These are phyloP conservation scores for Drosophila nr. perissopoda DNA, from an alignment of 2,888 invertebrate genomes.

Conservation along the genomic window DNA sequence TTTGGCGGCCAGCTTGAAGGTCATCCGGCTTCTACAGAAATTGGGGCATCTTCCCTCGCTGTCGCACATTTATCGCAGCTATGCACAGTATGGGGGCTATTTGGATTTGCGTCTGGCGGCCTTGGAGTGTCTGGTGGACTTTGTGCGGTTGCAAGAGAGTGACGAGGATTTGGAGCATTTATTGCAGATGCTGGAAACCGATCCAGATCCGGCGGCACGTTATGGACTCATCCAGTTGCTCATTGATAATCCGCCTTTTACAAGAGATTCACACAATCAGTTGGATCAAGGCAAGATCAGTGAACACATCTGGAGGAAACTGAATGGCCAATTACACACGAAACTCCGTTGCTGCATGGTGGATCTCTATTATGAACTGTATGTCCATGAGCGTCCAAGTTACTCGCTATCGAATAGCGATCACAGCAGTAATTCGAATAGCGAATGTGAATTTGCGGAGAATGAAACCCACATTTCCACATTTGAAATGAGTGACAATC, in stretches of 20 bases:
- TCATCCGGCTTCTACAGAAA: conserved; percentile 95
- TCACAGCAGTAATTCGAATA: conserved; percentile 78
- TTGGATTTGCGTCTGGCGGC: conserved; percentile 96
- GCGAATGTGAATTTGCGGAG: background rate
- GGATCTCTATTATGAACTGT: conserved; percentile 95
- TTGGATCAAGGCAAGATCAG: conserved; percentile 93
- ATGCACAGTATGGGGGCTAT: conserved; percentile 96
- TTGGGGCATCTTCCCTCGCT: conserved; percentile 97
- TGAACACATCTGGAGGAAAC: conserved; percentile 92
- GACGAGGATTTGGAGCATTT: conserved; percentile 93
- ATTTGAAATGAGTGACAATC: background rate
- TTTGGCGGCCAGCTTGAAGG: conserved; percentile 94
- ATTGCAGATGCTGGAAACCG: conserved; percentile 93
- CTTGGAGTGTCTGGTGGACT: conserved; percentile 96
- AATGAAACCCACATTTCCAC: background rate
- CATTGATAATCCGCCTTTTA: conserved; percentile 92
- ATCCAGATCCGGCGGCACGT: conserved; percentile 93
- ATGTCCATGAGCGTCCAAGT: conserved; percentile 92
- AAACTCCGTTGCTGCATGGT: conserved; percentile 95
- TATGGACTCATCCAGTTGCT: conserved; percentile 91
- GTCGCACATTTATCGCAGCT: conserved; percentile 94
- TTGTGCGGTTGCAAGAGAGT: conserved; percentile 93
- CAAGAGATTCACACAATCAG: conserved; percentile 89
- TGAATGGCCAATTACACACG: conserved; percentile 92
- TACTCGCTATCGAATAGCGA: conserved; percentile 91